Evolutionary conservation across 1,140 invertebrate genomes (phyloP).

Genomic region (Belonocnema kinseyi): DNA sequence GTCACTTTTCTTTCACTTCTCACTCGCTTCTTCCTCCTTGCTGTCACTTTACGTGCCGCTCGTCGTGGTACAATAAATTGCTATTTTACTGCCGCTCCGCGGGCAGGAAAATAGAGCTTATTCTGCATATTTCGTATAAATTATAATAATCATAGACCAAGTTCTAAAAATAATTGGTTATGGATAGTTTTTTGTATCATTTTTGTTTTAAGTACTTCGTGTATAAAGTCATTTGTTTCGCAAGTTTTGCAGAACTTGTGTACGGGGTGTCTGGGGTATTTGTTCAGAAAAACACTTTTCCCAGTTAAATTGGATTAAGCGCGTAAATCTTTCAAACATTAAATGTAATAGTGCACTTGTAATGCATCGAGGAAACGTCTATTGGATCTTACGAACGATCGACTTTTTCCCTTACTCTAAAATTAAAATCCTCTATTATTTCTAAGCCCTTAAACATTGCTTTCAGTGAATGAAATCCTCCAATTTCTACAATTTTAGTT

Average conservation of each 20-base stretch:
- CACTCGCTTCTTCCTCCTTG: too few species aligned
- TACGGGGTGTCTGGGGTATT: background rate
- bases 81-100: too few species aligned
- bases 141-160: too few species aligned
- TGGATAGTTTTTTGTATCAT: too few species aligned
- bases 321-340: background rate
- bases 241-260: too few species aligned
- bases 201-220: too few species aligned
- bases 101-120: too few species aligned
- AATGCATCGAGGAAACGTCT: background rate
- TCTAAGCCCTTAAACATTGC: background rate
- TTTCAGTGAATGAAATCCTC: background rate
- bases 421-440: background rate
- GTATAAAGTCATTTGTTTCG: background rate
- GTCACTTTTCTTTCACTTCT: too few species aligned
- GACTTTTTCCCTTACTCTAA: background rate
- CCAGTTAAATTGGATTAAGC: slow-evolving; percentile 16
- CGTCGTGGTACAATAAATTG: too few species aligned
- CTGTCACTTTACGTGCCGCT: too few species aligned
- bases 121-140: too few species aligned
- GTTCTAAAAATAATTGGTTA: too few species aligned
- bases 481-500: background rate
- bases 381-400: background rate
- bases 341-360: background rate
- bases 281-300: background rate